Base-by-base conservation (phyloP, 2,113 vertebrate species). In the Motacilla alba region DNA sequence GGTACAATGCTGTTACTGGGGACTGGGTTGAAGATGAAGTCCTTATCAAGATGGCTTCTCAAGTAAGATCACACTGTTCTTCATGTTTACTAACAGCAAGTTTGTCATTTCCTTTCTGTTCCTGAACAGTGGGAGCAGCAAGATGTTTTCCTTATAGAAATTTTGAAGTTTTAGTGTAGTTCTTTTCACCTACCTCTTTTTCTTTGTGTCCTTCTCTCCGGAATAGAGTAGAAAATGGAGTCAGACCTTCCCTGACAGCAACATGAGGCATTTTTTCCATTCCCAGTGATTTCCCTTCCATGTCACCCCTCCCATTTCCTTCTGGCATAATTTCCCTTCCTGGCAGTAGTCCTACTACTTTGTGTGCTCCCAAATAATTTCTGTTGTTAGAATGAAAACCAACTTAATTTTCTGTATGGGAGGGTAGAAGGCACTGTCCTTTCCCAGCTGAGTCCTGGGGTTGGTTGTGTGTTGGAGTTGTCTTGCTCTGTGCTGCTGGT, bases 1-100 rank as follows among this genome's bases (percentile, higher is more conserved):
- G 99, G 96, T 99, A 99, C 97, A 99, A 98, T 23, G 99, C 99
- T 9, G 97, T 99, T 96, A 99, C 98, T 23, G 98, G 98, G 16
- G 97, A 98, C 56, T 99, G 99, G 99, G 97, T 98, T 30, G 97
- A 99, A 87, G 99, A 99, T 80, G 98, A 99, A 85, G 98, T 99
- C 46, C 97, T 99, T 72, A 98, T 99, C 96, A 99, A 99, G 97
- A 99, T 99, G 99, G 98, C 98, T 2, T 93, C 98, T 44, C 98
- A 99, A 98, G 99, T 99, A 97, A 96, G 96, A 94, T 94, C 58
- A 31, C 6, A 2, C 26, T 75, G 17, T 90, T 26, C 33, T 56
- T 89, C 46, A 17, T 60, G 43, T 76, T 79, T 67, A 21, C 70
- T n/a, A 39, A 49, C 44, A 79, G 26, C 39, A 43, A 87, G 52